Percentiles rank a stretch among this genome's conserved stretches.
phyloP scores from a whole-genome alignment of 2,797 vertebrate genomes.

The Yasuhikotakia modesta region DNA sequence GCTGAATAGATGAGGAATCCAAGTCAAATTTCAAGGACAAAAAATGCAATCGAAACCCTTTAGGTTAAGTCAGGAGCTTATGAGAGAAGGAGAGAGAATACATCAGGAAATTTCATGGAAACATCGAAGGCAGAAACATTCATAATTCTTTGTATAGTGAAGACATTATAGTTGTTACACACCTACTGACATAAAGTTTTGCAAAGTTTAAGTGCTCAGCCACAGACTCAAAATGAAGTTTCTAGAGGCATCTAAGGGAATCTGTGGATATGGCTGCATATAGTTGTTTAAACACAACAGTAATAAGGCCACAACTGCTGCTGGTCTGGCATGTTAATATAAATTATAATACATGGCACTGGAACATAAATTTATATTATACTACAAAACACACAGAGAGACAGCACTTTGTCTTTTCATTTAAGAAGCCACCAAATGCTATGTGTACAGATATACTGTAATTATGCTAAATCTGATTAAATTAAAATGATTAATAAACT shows the following conservation, averaged over 20 bases:
- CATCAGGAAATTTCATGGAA: constrained; percentile 21
- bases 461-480: neutral
- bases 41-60: constrained; percentile 69
- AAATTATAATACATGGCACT: too few species aligned
- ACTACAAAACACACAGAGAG: too few species aligned
- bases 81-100: constrained; percentile 19
- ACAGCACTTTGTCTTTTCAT: neutral
- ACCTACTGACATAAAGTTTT: neutral
- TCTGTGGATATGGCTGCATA: neutral
- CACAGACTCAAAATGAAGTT: constrained; percentile 1
- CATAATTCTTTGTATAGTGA: constrained; percentile 6
- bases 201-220: neutral
- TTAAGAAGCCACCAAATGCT: neutral
- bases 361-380: too few species aligned
- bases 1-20: constrained; percentile 65
- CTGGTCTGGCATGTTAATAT: too few species aligned
- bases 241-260: neutral
- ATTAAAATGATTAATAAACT: neutral
- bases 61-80: constrained; percentile 50
- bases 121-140: constrained; percentile 4
- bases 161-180: constrained; percentile 7
- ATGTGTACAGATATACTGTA: neutral
- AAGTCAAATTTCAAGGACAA: constrained; percentile 66
- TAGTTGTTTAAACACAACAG: neutral
- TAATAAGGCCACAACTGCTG: neutral